Conservation (phyloP, 2,797 vertebrate species). For the Semotilus atromaculatus region DNA sequence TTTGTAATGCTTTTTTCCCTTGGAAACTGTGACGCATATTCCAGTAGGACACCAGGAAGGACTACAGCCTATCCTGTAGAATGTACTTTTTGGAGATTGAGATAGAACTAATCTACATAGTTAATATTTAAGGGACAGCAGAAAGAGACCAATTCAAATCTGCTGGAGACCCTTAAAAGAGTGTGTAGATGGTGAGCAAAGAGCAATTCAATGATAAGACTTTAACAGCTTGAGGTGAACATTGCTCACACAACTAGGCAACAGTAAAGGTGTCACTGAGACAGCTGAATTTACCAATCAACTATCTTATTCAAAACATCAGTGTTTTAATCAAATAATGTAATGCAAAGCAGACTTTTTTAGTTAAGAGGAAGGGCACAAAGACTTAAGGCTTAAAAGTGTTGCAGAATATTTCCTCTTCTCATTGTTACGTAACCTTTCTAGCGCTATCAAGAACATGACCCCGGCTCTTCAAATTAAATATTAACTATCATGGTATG, state of each 20-base stretch:
- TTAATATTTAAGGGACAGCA: conserved; percentile 6
- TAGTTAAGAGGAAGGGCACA: conserved; percentile 6
- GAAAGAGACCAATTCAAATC: neutral
- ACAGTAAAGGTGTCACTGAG: conserved; percentile 8
- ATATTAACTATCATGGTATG: conserved; percentile 76
- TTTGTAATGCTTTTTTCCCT: conserved; percentile 61
- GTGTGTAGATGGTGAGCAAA: neutral
- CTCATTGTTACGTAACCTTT: conserved; percentile 62
- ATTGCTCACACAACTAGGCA: neutral
- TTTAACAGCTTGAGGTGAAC: conserved; percentile 33
- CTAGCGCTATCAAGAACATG: conserved; percentile 70
- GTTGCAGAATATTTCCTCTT: conserved; percentile 9
- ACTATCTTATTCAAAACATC: conserved; percentile 33
- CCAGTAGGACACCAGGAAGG: conserved; percentile 61
- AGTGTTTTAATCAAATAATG: conserved; percentile 17
- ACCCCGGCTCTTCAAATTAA: conserved; percentile 76
- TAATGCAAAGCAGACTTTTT: conserved; percentile 25
- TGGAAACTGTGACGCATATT: conserved; percentile 68
- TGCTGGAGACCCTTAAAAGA: neutral
- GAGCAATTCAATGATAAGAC: conserved; percentile 19
- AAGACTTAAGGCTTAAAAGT: neutral
- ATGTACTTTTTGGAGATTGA: neutral
- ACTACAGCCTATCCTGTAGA: conserved; percentile 30
- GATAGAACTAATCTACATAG: neutral
- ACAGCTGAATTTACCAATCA: neutral